A percentile compares a stretch with the other conserved stretches of the same genome.
phyloP scores from a whole-genome alignment of 1,140 invertebrate genomes.

The Drosophila takahashii region DNA sequence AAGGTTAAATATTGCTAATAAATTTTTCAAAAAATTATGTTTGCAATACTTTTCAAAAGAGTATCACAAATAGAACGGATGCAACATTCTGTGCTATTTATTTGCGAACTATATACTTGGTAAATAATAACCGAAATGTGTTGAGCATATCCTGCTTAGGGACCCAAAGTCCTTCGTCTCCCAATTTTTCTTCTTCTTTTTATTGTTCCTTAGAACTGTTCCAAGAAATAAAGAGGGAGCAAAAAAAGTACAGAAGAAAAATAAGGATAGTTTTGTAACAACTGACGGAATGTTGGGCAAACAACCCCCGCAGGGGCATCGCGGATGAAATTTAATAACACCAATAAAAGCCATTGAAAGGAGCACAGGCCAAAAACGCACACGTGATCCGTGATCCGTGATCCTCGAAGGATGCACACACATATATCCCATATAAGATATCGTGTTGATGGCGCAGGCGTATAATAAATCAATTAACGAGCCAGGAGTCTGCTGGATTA shows the following conservation, averaged over 20 bases:
- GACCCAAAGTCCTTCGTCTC: background rate
- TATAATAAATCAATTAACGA: constrained; percentile 79
- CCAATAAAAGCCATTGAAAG: constrained; percentile 71
- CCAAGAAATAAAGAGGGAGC: constrained; percentile 10
- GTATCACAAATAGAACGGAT: background rate
- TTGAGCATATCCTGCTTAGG: constrained; percentile 38
- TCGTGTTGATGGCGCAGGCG: constrained; percentile 66
- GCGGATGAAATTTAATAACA: constrained; percentile 75
- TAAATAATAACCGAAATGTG: constrained; percentile 19
- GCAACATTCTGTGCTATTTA: constrained; percentile 3
- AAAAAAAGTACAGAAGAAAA: background rate
- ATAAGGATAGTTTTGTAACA: constrained; percentile 52
- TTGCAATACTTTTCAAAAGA: background rate
- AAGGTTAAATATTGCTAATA: too few relatives aligned
- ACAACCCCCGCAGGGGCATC: constrained; percentile 39
- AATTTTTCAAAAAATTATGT: background rate
- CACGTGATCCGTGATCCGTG: background rate
- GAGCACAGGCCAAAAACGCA: constrained; percentile 28
- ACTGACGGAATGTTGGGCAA: constrained; percentile 49
- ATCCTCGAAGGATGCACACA: constrained; percentile 8
- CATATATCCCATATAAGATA: background rate
- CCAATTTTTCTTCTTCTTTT: constrained; percentile 1
- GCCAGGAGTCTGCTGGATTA: constrained; percentile 47
- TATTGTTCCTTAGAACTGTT: constrained; percentile 30
- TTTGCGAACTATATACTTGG: constrained; percentile 2